Percentiles rank a stretch among this genome's conserved stretches.
phyloP scores from a whole-genome alignment of 2,888 invertebrate species.

The Eremobia ochroleuca region DNA sequence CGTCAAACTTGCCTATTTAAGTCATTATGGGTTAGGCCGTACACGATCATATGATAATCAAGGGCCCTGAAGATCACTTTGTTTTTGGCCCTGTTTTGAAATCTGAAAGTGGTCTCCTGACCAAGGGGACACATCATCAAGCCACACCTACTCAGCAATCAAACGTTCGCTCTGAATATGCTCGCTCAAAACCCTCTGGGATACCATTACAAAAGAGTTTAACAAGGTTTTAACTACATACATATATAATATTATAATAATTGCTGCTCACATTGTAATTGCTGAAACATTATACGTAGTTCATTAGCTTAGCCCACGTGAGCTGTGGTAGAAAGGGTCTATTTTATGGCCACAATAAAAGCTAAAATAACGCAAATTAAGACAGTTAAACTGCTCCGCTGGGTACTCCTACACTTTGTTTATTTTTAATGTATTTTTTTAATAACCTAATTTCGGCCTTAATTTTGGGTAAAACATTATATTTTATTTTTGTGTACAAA shows the following conservation, averaged over 20 bases:
- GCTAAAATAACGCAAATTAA: conserved; percentile 65
- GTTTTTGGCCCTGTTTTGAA: not conserved
- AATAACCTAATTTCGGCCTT: not conserved
- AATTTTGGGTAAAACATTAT: not conserved
- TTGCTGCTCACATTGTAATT: conserved; percentile 19
- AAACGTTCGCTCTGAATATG: too few species aligned
- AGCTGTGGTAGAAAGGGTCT: conserved; percentile 17
- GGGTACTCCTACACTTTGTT: conserved; percentile 21
- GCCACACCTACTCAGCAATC: too few species aligned
- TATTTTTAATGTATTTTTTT: conserved; percentile 30
- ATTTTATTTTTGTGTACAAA: not conserved
- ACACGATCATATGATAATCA: too few species aligned
- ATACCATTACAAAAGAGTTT: not conserved
- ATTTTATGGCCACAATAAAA: conserved; percentile 51
- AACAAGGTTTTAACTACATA: not conserved
- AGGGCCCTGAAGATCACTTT: too few species aligned
- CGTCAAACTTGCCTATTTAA: too few species aligned
- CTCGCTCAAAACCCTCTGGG: not conserved
- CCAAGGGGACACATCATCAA: too few species aligned
- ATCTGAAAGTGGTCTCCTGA: not conserved
- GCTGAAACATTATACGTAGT: conserved; percentile 22
- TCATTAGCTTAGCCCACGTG: conserved; percentile 9
- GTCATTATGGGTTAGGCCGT: too few species aligned
- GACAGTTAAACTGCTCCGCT: conserved; percentile 18
- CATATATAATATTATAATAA: conserved; percentile 1